A percentile compares a stretch with the other conserved stretches of the same genome.
Conservation (phyloP, 2,113 vertebrate genomes). For the Psittacula cyanocephala region DNA sequence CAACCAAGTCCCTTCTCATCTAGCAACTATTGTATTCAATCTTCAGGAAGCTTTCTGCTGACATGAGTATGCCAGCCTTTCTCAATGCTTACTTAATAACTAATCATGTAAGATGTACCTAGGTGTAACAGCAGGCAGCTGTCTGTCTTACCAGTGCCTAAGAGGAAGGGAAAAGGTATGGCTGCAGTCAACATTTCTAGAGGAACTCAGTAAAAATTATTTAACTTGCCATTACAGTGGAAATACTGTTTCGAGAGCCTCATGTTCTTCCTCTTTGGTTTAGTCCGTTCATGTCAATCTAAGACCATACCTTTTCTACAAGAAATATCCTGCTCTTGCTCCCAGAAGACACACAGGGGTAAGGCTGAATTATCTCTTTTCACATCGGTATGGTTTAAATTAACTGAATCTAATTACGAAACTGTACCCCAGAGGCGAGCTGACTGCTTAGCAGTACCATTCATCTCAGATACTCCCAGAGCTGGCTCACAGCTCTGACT, state of each 20-base stretch:
- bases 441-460: background rate
- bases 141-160: background rate
- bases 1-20: background rate
- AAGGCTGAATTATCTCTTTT: background rate
- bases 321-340: background rate
- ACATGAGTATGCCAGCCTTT: background rate
- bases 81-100: background rate
- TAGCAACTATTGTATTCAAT: background rate
- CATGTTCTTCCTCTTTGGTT: background rate
- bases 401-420: background rate
- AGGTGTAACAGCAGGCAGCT: background rate
- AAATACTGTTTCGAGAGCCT: background rate
- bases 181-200: background rate
- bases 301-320: background rate
- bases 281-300: background rate
- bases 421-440: background rate
- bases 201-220: background rate
- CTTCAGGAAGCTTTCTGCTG: background rate
- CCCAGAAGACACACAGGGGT: background rate
- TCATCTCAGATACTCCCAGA: background rate
- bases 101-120: background rate
- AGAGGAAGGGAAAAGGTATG: background rate
- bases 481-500: background rate
- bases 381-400: background rate
- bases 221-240: background rate